phyloP scores from a whole-genome alignment of 1,140 invertebrate species.

The Pinna nobilis region DNA sequence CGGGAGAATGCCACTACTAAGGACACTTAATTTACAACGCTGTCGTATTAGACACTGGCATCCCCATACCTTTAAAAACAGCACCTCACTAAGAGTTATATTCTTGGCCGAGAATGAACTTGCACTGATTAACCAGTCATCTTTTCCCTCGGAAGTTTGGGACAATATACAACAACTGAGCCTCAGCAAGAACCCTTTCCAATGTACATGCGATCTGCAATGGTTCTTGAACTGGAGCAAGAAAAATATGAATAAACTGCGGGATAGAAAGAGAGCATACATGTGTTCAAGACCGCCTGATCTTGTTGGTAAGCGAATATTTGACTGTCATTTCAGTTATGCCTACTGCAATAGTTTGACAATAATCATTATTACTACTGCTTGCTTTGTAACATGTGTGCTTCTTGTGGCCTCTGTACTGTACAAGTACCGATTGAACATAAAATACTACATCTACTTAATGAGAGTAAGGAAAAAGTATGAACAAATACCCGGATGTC shows the following conservation, averaged over 20 bases:
- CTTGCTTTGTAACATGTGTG: not conserved
- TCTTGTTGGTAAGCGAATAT: not conserved
- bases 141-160: constrained; percentile 15
- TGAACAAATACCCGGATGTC: constrained; percentile 5
- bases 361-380: not conserved
- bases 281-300: not conserved
- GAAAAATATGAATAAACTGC: not conserved
- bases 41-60: constrained; percentile 3
- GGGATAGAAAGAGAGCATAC: not conserved
- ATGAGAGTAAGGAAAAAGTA: constrained; percentile 15
- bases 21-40: not conserved
- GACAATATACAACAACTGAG: constrained; percentile 15
- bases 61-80: constrained; percentile 1
- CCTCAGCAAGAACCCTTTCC: constrained; percentile 37
- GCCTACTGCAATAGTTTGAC: not conserved
- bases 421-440: constrained; percentile 19
- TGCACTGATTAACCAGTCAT: constrained; percentile 10
- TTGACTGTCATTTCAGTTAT: not conserved
- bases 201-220: constrained; percentile 39
- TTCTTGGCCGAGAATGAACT: constrained; percentile 15
- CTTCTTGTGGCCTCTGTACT: not conserved
- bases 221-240: constrained; percentile 30
- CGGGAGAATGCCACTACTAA: not conserved
- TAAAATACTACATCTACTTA: constrained; percentile 9
- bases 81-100: not conserved